Evolutionary conservation across 2,888 invertebrate species (phyloP).

Genomic region (Microplitis manilae): DNA sequence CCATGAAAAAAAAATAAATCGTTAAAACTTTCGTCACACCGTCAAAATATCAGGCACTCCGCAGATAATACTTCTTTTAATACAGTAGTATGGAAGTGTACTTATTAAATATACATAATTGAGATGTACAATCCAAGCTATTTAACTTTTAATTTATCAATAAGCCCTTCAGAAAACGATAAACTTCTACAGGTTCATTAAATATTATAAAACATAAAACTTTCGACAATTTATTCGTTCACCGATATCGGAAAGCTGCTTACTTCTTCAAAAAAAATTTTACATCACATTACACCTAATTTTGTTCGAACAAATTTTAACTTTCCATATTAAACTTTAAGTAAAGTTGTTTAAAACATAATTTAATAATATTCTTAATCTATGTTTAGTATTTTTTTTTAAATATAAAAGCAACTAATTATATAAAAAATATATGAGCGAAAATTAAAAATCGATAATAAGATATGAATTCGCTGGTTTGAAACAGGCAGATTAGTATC

Average conservation of each 20-base stretch:
- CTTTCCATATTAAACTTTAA: no score
- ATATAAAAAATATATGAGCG: neutral
- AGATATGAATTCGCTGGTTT: no score
- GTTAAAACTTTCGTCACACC: slow-evolving; percentile 43
- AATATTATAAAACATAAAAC: no score
- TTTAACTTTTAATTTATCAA: slow-evolving; percentile 3
- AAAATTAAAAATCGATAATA: no score
- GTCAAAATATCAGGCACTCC: slow-evolving; percentile 67
- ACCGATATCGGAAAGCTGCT: no score
- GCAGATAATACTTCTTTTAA: slow-evolving; percentile 58
- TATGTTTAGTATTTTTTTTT: no score
- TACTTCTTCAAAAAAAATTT: no score
- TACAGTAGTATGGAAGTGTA: slow-evolving; percentile 61
- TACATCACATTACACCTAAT: no score
- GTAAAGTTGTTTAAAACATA: neutral
- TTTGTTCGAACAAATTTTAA: no score
- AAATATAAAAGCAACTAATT: neutral
- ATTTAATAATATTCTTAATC: neutral
- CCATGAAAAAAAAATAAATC: neutral
- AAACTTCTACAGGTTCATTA: no score
- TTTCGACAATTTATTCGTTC: no score
- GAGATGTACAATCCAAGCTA: neutral
- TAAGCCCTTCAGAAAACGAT: neutral
- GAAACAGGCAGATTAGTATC: no score
- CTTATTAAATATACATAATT: neutral